Evolutionary conservation across 2,113 vertebrate genomes (phyloP).

Genomic region (Pitta sordida): DNA sequence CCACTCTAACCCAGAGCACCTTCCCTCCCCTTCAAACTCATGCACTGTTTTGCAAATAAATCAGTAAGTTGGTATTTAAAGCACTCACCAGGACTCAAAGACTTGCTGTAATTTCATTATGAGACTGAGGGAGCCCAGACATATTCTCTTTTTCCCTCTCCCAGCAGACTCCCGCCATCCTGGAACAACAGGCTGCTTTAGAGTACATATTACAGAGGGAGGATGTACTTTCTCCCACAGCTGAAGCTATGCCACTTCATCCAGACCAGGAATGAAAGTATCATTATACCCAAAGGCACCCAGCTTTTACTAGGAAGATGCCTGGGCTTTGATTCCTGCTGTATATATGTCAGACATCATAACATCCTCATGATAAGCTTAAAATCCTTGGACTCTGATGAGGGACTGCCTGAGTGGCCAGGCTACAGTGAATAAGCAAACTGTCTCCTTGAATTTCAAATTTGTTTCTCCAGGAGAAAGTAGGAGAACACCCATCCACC

Average conservation of each 20-base stretch:
- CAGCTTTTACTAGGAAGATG: background rate
- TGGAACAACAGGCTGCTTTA: background rate
- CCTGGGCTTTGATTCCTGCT: background rate
- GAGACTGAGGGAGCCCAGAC: background rate
- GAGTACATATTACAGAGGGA: background rate
- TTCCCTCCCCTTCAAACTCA: background rate
- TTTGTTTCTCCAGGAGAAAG: background rate
- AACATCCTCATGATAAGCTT: background rate
- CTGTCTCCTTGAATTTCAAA: background rate
- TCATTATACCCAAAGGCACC: background rate
- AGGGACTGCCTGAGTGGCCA: background rate
- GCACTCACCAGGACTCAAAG: background rate
- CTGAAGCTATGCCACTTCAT: background rate
- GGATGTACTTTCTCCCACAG: background rate
- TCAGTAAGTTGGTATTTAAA: background rate
- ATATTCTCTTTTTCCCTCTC: background rate
- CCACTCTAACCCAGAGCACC: background rate
- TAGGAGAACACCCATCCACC: background rate
- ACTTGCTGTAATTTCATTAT: background rate
- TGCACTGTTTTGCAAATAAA: background rate
- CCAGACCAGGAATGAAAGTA: background rate
- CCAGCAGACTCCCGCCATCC: background rate
- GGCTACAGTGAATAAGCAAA: background rate
- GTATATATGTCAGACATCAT: accelerated
- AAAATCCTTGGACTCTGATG: background rate